Conservation (phyloP, 2,797 vertebrate species). For the Parambassis ranga region DNA sequence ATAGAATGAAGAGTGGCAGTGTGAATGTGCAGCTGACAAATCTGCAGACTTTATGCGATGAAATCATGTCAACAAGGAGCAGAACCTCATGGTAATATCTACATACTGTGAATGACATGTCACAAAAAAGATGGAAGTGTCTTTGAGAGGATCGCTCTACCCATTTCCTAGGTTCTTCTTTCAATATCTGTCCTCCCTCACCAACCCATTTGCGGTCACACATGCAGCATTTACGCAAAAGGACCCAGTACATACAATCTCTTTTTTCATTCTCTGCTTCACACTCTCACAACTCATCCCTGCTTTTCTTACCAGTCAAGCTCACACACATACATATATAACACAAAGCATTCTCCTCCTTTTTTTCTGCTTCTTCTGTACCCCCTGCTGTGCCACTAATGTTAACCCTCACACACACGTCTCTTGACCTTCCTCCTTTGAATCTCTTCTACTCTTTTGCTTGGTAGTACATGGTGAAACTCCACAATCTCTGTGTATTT, state of each 20-base stretch:
- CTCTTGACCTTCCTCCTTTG: background rate
- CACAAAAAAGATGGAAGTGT: too few relatives aligned
- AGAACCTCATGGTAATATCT: too few relatives aligned
- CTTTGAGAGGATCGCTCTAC: too few relatives aligned
- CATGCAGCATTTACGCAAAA: background rate
- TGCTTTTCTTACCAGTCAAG: background rate
- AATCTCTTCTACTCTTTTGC: background rate
- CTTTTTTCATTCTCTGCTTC: background rate
- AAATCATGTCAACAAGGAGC: background rate
- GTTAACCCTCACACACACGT: background rate
- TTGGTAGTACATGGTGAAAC: background rate
- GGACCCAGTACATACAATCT: background rate
- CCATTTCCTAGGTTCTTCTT: background rate
- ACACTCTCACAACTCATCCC: background rate
- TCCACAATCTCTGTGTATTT: slow-evolving; percentile 20
- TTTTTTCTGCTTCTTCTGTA: background rate
- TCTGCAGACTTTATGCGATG: background rate
- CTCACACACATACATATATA: too few relatives aligned
- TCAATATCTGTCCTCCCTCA: background rate
- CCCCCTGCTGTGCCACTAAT: slow-evolving; percentile 18
- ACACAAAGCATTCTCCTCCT: background rate
- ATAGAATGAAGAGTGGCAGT: background rate
- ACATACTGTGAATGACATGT: too few relatives aligned
- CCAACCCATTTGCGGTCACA: background rate
- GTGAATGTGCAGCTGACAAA: background rate